Evolutionary conservation across 2,888 invertebrate genomes (phyloP).

Genomic region (Pollenia angustigena): DNA sequence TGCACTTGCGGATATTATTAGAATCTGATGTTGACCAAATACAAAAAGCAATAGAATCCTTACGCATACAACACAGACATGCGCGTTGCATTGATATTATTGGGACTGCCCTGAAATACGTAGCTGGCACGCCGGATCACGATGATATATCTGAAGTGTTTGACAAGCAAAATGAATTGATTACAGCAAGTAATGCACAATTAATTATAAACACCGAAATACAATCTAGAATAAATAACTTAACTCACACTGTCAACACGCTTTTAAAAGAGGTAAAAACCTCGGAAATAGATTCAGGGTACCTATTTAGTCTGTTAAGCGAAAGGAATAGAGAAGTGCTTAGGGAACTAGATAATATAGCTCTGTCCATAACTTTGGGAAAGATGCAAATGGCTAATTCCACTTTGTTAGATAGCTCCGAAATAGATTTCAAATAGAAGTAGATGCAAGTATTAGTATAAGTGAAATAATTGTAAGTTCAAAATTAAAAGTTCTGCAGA

Average conservation of each 20-base stretch:
- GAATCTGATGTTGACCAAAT: constrained; percentile 44
- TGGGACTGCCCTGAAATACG: constrained; percentile 55
- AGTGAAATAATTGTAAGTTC: constrained; percentile 38
- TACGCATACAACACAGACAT: too few species aligned
- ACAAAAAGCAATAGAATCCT: neutral
- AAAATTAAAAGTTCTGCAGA: constrained; percentile 11
- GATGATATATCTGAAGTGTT: too few species aligned
- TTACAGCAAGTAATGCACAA: too few species aligned
- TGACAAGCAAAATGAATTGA: too few species aligned
- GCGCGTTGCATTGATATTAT: constrained; percentile 45
- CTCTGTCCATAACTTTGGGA: constrained; percentile 8
- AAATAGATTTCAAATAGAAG: too few species aligned
- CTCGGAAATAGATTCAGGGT: constrained; percentile 41
- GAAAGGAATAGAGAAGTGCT: constrained; percentile 47
- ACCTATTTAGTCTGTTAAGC: constrained; percentile 17
- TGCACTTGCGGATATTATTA: too few species aligned
- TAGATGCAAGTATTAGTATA: neutral
- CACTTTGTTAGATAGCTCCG: constrained; percentile 29
- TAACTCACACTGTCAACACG: too few species aligned
- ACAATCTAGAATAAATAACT: too few species aligned
- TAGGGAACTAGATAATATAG: too few species aligned
- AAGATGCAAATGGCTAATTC: constrained; percentile 44
- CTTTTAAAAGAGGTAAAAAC: constrained; percentile 26
- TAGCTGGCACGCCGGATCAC: constrained; percentile 53
- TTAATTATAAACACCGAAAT: too few species aligned